Evolutionary conservation across 1,140 invertebrate genomes (phyloP).

Genomic region (Paracyclopina nana): DNA sequence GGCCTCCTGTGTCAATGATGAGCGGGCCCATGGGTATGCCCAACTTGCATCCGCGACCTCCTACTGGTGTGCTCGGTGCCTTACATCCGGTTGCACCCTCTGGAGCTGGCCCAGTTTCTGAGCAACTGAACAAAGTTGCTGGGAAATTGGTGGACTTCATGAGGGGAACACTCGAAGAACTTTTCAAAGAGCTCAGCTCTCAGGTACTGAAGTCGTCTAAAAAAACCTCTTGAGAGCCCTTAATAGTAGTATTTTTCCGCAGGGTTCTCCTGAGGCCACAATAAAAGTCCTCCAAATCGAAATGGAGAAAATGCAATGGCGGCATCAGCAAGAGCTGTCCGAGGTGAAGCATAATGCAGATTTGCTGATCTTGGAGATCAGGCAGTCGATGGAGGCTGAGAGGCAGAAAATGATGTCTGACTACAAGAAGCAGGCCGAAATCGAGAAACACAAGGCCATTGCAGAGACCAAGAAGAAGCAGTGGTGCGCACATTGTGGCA

Average conservation of each 20-base stretch:
- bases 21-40: conserved; percentile 17
- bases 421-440: conserved; percentile 35
- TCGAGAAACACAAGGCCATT: conserved; percentile 40
- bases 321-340: conserved; percentile 37
- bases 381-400: conserved; percentile 41
- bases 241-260: too few relatives aligned
- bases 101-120: conserved; percentile 30
- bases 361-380: conserved; percentile 37
- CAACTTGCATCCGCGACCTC: conserved; percentile 19
- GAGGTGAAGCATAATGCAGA: conserved; percentile 34
- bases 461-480: conserved; percentile 57
- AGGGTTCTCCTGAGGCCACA: conserved; percentile 31
- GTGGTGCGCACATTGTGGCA: conserved; percentile 66
- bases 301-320: conserved; percentile 41
- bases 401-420: conserved; percentile 38
- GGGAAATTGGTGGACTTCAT: conserved; percentile 32
- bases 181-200: conserved; percentile 31
- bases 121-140: conserved; percentile 24
- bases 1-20: too few relatives aligned
- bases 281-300: conserved; percentile 37
- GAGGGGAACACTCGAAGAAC: conserved; percentile 34
- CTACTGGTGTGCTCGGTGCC: conserved; percentile 17
- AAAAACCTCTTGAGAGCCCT: too few relatives aligned
- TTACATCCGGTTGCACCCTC: conserved; percentile 23
- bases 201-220: too few relatives aligned